Conservation (phyloP, 1,140 invertebrate species). For the Ips typographus region DNA sequence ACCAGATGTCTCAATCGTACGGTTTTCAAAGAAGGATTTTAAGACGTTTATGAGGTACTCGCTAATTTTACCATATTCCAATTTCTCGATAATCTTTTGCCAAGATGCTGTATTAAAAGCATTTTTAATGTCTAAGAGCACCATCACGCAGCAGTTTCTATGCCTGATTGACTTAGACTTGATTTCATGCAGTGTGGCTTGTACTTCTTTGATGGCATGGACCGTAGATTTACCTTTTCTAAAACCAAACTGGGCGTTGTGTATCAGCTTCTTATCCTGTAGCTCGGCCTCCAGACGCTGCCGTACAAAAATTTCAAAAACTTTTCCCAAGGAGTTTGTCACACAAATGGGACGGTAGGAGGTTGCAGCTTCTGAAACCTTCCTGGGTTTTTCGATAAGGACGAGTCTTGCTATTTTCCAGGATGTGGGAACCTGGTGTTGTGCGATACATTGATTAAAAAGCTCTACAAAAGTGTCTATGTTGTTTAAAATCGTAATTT, state of each 20-base stretch:
- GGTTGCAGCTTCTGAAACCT: not conserved
- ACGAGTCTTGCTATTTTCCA: not conserved
- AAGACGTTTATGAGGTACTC: not conserved
- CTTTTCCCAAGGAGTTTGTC: not conserved
- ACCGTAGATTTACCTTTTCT: slow-evolving; percentile 1
- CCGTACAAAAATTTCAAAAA: not conserved
- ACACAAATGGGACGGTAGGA: not conserved
- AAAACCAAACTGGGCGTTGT: not conserved
- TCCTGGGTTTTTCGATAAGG: not conserved
- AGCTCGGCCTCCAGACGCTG: not conserved
- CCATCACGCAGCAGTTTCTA: not conserved
- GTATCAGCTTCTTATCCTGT: not conserved
- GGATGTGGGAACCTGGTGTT: not conserved
- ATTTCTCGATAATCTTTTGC: slow-evolving; percentile 19
- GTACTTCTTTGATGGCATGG: no score
- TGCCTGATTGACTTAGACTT: not conserved
- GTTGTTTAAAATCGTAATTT: no score
- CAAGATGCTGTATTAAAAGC: slow-evolving; percentile 8
- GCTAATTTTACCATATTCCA: not conserved
- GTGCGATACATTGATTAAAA: not conserved
- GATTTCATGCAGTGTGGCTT: not conserved
- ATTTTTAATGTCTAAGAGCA: slow-evolving; percentile 15
- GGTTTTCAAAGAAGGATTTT: slow-evolving; percentile 4
- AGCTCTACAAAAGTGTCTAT: not conserved
- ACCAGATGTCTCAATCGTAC: not conserved